phyloP scores from a whole-genome alignment of 2,113 vertebrate species.

The Dicentrarchus labrax region DNA sequence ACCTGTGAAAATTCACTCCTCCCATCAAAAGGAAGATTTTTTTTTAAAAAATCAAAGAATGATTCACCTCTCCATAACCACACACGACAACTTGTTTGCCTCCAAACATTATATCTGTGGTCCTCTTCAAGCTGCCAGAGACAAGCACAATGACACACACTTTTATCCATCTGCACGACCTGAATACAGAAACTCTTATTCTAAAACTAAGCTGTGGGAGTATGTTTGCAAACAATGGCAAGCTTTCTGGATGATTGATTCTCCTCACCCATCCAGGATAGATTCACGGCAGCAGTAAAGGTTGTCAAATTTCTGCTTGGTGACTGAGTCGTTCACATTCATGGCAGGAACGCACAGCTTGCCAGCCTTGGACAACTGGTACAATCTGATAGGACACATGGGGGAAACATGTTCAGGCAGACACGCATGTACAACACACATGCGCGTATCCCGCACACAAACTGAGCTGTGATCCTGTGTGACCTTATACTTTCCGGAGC shows the following conservation, averaged over 20 bases:
- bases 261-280: conserved; percentile 96
- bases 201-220: not conserved
- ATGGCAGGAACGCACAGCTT: conserved; percentile 98
- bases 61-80: conserved; percentile 97
- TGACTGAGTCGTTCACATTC: conserved; percentile 99
- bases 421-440: not conserved
- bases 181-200: not conserved
- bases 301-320: conserved; percentile 99
- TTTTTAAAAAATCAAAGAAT: conserved; percentile 16
- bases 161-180: conserved; percentile 3
- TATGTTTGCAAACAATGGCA: not conserved
- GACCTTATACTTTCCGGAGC: conserved; percentile 33
- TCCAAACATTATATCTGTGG: conserved; percentile 99
- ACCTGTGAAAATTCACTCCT: not conserved
- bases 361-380: conserved; percentile 98
- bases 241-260: conserved; percentile 51
- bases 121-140: conserved; percentile 92
- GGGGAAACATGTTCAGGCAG: conserved; percentile 37
- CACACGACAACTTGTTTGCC: conserved; percentile 99
- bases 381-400: conserved; percentile 86
- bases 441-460: conserved; percentile 10
- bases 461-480: conserved; percentile 8
- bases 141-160: conserved; percentile 41
- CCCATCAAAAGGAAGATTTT: not conserved
- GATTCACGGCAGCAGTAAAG: conserved; percentile 98